phyloP scores from a whole-genome alignment of 2,888 invertebrate genomes.

The Chromoteleia sp. region DNA sequence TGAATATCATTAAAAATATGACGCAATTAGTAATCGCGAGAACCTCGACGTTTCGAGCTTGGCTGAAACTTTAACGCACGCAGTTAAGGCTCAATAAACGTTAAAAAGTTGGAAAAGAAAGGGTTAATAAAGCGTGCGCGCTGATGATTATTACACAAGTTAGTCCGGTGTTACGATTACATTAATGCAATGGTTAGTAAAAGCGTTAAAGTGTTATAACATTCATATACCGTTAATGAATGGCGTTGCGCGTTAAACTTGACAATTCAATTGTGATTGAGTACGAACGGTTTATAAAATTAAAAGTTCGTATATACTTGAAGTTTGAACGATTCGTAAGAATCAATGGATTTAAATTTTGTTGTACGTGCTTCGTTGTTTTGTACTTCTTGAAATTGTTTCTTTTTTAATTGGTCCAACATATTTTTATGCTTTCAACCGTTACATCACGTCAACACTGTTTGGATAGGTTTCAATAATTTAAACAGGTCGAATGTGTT shows the following conservation, averaged over 20 bases:
- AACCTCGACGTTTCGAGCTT: slow-evolving; percentile 23
- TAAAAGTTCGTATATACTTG: no score
- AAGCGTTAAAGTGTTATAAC: slow-evolving; percentile 13
- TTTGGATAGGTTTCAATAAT: no score
- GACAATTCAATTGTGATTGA: slow-evolving; percentile 9
- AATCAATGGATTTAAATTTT: no score
- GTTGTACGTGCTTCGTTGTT: no score
- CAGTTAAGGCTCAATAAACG: slow-evolving; percentile 35
- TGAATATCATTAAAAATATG: slow-evolving; percentile 47
- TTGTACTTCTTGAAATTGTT: no score
- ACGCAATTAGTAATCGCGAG: slow-evolving; percentile 31
- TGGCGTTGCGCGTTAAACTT: background rate
- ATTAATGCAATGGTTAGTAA: slow-evolving; percentile 24
- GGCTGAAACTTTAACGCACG: slow-evolving; percentile 38
- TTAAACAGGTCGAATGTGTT: no score
- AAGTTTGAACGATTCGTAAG: no score
- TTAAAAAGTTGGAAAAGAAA: slow-evolving; percentile 35
- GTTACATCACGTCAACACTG: no score
- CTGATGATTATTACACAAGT: slow-evolving; percentile 42
- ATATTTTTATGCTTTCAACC: no score
- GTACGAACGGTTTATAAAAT: no score
- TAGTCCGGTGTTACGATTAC: slow-evolving; percentile 19
- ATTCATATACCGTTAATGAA: slow-evolving; percentile 18
- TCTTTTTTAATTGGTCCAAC: no score
- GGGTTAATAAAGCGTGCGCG: slow-evolving; percentile 33